A percentile compares a stretch with the other conserved stretches of the same genome.
Evolutionary conservation across 2,888 invertebrate genomes (phyloP).

Genomic region (Diadromus collaris): DNA sequence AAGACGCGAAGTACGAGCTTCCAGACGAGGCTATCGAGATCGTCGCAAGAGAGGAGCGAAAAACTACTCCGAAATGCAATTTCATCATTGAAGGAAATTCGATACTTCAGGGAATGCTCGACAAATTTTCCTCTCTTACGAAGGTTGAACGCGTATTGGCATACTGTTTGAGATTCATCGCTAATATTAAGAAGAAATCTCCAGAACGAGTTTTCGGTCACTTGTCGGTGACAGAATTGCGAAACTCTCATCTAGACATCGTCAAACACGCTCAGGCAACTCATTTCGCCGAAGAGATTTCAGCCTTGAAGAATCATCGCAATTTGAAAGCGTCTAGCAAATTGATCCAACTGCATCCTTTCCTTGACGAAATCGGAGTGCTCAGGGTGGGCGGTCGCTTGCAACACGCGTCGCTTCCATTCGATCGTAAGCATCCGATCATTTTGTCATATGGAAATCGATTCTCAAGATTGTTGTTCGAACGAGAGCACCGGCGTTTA

Average conservation of each 20-base stretch:
- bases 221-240: slow-evolving; percentile 16
- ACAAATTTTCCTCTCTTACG: slow-evolving; percentile 3
- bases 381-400: slow-evolving; percentile 60
- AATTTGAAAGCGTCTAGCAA: slow-evolving; percentile 26
- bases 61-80: background rate
- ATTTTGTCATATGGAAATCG: slow-evolving; percentile 25
- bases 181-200: slow-evolving; percentile 20
- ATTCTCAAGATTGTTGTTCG: slow-evolving; percentile 51
- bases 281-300: slow-evolving; percentile 41
- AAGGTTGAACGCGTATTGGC: slow-evolving; percentile 40
- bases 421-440: slow-evolving; percentile 38
- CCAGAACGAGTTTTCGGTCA: background rate
- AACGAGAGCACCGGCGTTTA: slow-evolving; percentile 51
- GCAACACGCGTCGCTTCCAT: slow-evolving; percentile 24
- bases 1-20: no score
- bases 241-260: slow-evolving; percentile 11
- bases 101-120: slow-evolving; percentile 1
- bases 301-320: background rate
- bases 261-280: slow-evolving; percentile 11
- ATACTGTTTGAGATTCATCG: slow-evolving; percentile 42
- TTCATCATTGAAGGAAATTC: background rate
- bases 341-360: slow-evolving; percentile 35
- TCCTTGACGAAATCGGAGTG: slow-evolving; percentile 44
- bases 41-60: background rate
- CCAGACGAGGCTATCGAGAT: no score